A percentile compares a stretch with the other conserved stretches of the same genome.
Conservation (phyloP, 1,140 invertebrate genomes). For the Metopolophium dirhodum region DNA sequence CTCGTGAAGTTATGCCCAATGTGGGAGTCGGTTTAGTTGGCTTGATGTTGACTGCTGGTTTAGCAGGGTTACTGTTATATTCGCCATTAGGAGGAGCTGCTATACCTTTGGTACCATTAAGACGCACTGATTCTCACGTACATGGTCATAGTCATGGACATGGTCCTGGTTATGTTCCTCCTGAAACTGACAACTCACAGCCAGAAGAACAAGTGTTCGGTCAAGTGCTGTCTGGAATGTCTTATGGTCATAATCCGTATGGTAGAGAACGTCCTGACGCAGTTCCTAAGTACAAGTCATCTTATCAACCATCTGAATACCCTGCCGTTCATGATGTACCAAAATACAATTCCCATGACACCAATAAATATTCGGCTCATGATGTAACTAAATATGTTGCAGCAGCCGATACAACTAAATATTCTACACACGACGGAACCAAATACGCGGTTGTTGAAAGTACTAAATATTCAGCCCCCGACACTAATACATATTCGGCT, state of each 20-base stretch:
- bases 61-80: constrained; percentile 76
- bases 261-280: constrained; percentile 55
- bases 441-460: constrained; percentile 53
- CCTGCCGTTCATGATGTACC: constrained; percentile 53
- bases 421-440: constrained; percentile 55
- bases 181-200: constrained; percentile 64
- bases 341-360: neutral
- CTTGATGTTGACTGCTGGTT: constrained; percentile 72
- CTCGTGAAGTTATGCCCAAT: constrained; percentile 79
- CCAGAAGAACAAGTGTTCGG: constrained; percentile 77
- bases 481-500: constrained; percentile 57
- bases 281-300: constrained; percentile 58
- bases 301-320: constrained; percentile 56
- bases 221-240: constrained; percentile 72
- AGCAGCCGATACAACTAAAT: constrained; percentile 58
- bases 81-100: constrained; percentile 72
- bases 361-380: constrained; percentile 12
- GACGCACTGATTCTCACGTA: constrained; percentile 64
- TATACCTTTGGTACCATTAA: constrained; percentile 59
- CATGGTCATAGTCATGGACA: constrained; percentile 41
- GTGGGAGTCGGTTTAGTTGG: constrained; percentile 78
- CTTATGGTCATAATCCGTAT: constrained; percentile 59
- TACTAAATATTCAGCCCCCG: constrained; percentile 57
- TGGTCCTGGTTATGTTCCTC: neutral
- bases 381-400: constrained; percentile 46